Percentiles rank a stretch among this genome's conserved stretches.
Evolutionary conservation across 92 coral and sea anemone species (phyloP).

Genomic region (Zoanthus solanderi): DNA sequence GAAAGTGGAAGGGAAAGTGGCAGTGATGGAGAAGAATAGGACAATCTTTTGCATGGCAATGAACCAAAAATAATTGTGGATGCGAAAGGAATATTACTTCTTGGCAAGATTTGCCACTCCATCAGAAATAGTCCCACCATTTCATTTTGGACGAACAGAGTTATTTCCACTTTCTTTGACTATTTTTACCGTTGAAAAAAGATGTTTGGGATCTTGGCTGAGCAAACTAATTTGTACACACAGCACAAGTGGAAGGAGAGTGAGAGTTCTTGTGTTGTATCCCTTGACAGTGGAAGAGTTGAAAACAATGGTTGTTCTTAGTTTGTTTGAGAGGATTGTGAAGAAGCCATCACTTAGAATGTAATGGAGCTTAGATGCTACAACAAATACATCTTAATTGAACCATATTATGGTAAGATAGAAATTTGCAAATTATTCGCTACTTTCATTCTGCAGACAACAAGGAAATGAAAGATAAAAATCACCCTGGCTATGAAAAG

Average conservation of each 20-base stretch:
- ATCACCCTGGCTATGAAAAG: too few relatives aligned
- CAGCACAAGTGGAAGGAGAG: neutral
- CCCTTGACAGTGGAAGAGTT: constrained; percentile 45
- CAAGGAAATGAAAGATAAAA: too few relatives aligned
- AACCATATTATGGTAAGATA: constrained; percentile 42
- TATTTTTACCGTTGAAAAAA: too few relatives aligned
- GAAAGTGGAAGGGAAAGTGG: too few relatives aligned
- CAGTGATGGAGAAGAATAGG: too few relatives aligned
- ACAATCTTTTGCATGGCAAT: too few relatives aligned
- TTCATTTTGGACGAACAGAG: too few relatives aligned
- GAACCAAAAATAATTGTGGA: neutral
- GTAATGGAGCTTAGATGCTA: constrained; percentile 53
- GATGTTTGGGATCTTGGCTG: too few relatives aligned
- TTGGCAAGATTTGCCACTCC: constrained; percentile 1
- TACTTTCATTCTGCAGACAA: too few relatives aligned
- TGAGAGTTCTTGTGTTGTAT: constrained; percentile 34
- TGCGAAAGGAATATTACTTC: constrained; percentile 12
- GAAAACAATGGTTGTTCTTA: constrained; percentile 39
- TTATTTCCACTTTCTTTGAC: too few relatives aligned
- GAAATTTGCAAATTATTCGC: constrained; percentile 12
- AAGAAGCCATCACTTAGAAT: neutral
- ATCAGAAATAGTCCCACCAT: neutral
- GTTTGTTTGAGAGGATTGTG: constrained; percentile 43
- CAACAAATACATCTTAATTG: constrained; percentile 39
- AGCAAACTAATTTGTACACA: too few relatives aligned